These are phyloP conservation scores for Arnoldichthys spilopterus DNA, from an alignment of 2,797 vertebrate species.

Conservation along the genomic window DNA sequence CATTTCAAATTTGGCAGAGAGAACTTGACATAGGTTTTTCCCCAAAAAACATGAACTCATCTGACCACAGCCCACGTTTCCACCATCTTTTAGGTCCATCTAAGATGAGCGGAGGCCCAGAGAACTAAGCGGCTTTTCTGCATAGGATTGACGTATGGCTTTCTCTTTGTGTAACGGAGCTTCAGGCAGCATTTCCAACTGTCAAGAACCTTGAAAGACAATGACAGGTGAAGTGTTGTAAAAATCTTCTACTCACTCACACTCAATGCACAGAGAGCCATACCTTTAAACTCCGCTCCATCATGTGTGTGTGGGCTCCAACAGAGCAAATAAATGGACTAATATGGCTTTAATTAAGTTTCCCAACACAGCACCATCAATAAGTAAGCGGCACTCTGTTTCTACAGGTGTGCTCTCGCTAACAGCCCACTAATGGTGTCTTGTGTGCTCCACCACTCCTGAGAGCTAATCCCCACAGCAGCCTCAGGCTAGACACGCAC, in stretches of 20 bases:
- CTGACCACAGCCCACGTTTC: no score
- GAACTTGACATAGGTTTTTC: no score
- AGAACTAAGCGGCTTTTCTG: no score
- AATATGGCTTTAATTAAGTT: slow-evolving; percentile 37
- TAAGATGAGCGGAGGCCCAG: no score
- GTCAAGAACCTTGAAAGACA: no score
- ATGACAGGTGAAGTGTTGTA: background rate
- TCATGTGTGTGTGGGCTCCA: background rate
- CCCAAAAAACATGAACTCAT: no score
- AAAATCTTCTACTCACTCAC: background rate
- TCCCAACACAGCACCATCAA: slow-evolving; percentile 16
- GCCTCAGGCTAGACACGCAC: slow-evolving; percentile 28
- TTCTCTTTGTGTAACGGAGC: no score
- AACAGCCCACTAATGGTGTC: background rate
- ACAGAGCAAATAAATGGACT: slow-evolving; percentile 23
- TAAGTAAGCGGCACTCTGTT: slow-evolving; percentile 25
- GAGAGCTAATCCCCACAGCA: slow-evolving; percentile 5
- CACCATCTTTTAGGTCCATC: no score
- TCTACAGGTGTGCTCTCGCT: slow-evolving; percentile 19
- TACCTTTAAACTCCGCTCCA: background rate
- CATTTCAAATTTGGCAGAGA: no score
- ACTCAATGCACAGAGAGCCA: background rate
- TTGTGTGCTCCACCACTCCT: background rate
- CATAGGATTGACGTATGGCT: no score
- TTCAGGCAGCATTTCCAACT: no score